Evolutionary conservation across 2,797 vertebrate genomes (phyloP), one percentile per base, ranked within the genome.

Genomic region (Lateolabrax maculatus): DNA sequence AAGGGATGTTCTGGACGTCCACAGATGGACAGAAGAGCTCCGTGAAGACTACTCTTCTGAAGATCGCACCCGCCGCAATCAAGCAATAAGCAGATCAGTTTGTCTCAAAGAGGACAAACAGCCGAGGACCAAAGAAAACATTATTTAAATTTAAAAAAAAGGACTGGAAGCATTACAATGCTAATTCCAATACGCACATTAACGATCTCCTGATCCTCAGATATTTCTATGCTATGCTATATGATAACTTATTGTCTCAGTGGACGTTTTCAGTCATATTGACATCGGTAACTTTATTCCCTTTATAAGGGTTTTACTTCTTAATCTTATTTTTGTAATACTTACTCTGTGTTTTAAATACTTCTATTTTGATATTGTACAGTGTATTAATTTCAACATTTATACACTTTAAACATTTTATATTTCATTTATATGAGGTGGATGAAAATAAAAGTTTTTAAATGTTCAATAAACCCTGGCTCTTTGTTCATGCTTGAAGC

Each of bases 1-100:
- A 94, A 63, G 92, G 91, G 5, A 96, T 96, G 92, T 97, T 97
- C 55, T 97, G 96, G 96, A 96, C 92, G 64, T 93, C 94, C 11
- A 91, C 93, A 90, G 88, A 92, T 15, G 95, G 95, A 72, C 92
- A 90, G 41, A 94, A 94, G 43, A 92, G 91, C 71, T 94, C 96
- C 0, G 86, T 96, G 64, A 96, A 92, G 82, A 94, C 91, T 1
- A 94, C 95, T 2, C 44, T 93, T 2, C 93, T 98, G 83, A 96
- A 97, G 90, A 96, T 97, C 18, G 93, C 93, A 9, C 96, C 96
- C 0, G 55, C 81, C 43, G 87, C 67, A 0, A 73, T 79, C 5
- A 79, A 92, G 2, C 83, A 81, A 19, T 86, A 72, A 87, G 37
- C 44, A 25, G 29, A 27, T 55, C 36, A 23, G 52, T 44, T 21